Conservation (phyloP, 2,113 vertebrate genomes). For the Paralichthys olivaceus region DNA sequence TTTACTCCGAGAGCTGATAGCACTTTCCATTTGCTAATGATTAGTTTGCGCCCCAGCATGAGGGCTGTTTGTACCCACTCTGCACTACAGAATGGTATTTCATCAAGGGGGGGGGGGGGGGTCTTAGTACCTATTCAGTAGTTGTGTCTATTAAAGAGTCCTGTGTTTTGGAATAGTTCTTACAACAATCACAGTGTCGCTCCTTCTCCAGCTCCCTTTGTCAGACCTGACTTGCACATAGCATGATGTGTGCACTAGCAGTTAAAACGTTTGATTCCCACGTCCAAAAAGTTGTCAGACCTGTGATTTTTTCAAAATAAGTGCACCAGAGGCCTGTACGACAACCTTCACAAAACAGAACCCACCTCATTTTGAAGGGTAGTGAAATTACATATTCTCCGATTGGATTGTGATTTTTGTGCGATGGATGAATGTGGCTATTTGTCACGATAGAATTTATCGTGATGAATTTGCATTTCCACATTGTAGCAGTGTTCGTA, state of each 20-base stretch:
- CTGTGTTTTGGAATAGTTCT: constrained; percentile 16
- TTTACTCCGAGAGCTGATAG: constrained; percentile 44
- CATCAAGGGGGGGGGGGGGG: constrained; percentile 40
- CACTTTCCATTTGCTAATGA: constrained; percentile 63
- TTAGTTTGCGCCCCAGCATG: constrained; percentile 46
- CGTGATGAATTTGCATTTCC: not conserved
- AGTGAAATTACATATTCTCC: not conserved
- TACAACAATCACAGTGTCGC: not conserved
- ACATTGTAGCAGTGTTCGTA: not conserved
- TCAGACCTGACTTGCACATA: no score
- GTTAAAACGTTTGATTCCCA: no score
- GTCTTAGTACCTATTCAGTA: constrained; percentile 36
- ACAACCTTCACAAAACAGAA: not conserved
- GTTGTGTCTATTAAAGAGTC: constrained; percentile 40
- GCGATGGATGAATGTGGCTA: no score
- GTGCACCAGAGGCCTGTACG: no score
- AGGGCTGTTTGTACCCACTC: constrained; percentile 57
- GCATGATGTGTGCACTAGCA: no score
- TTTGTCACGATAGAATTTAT: no score
- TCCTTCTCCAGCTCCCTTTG: not conserved
- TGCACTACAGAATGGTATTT: constrained; percentile 44
- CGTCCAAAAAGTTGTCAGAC: not conserved
- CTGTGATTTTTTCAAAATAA: not conserved
- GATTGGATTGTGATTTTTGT: no score
- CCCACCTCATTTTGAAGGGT: not conserved